Conservation (phyloP, 2,113 vertebrate species). For the Trematocara macrostoma region DNA sequence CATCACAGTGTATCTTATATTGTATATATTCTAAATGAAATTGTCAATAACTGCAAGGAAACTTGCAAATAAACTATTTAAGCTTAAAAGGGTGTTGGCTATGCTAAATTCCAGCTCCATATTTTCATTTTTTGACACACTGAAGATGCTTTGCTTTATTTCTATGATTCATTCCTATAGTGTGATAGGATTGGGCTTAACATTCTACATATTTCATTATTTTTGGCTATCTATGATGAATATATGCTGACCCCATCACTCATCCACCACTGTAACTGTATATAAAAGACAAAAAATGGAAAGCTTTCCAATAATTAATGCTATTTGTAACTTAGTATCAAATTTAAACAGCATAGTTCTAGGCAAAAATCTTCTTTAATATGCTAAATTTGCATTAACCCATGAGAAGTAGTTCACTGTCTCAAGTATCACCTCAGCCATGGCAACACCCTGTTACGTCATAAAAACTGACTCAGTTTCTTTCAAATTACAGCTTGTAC, state of each 20-base stretch:
- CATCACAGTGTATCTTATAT: background rate
- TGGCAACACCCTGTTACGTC: background rate
- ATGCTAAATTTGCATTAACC: background rate
- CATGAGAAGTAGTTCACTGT: background rate
- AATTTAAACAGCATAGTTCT: background rate
- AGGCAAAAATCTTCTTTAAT: background rate
- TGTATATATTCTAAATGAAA: background rate
- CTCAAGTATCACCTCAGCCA: background rate
- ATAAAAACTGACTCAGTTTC: background rate
- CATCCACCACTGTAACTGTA: background rate
- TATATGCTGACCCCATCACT: background rate
- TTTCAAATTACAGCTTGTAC: background rate
- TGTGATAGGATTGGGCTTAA: background rate
- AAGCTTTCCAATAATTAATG: rapidly evolving
- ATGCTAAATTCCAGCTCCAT: background rate
- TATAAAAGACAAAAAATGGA: background rate
- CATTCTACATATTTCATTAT: background rate
- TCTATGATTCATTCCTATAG: background rate
- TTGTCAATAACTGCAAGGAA: background rate
- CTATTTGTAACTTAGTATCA: background rate
- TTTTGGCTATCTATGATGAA: background rate
- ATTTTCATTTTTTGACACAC: background rate
- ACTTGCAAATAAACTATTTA: background rate
- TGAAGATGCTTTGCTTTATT: background rate
- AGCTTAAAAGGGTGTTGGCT: background rate